Percentiles rank a stretch among this genome's conserved stretches.
These are phyloP conservation scores for Macrophya alboannulata DNA, from an alignment of 2,888 invertebrate species.

Conservation along the genomic window DNA sequence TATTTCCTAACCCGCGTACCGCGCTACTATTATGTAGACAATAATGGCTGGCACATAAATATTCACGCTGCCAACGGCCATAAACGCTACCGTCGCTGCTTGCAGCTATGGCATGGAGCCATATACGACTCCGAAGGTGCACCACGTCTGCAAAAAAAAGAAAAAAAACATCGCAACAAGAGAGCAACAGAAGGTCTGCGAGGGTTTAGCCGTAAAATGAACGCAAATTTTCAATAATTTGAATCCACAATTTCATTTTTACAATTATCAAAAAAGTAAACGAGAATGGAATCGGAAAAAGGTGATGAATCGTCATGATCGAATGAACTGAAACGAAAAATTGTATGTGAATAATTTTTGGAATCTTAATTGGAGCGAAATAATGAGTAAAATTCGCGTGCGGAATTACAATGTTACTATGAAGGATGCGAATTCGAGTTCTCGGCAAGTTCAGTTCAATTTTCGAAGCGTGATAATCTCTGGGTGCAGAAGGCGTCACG, in stretches of 20 bases:
- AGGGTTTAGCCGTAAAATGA: neutral
- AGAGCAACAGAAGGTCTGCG: conserved; percentile 10
- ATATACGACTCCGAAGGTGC: conserved; percentile 3
- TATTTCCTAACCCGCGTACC: conserved; percentile 61
- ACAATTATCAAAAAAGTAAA: neutral
- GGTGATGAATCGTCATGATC: neutral
- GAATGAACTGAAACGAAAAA: too few species aligned
- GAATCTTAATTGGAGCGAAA: neutral
- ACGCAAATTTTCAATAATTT: neutral
- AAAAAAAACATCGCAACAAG: conserved; percentile 7
- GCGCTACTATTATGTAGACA: conserved; percentile 75
- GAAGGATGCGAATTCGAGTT: neutral
- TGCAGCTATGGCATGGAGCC: conserved; percentile 25
- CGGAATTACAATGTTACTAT: neutral
- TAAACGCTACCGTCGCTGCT: conserved; percentile 77
- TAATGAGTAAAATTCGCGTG: neutral
- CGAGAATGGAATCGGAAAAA: neutral
- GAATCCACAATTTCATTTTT: neutral
- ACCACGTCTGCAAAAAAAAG: conserved; percentile 2
- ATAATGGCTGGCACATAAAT: conserved; percentile 78
- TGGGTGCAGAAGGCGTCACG: conserved; percentile 26
- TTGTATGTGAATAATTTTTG: neutral
- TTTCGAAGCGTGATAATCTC: conserved; percentile 5
- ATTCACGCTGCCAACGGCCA: conserved; percentile 76
- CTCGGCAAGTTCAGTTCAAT: neutral